phyloP scores from a whole-genome alignment of 2,113 vertebrate genomes.

The Acanthisitta chloris region DNA sequence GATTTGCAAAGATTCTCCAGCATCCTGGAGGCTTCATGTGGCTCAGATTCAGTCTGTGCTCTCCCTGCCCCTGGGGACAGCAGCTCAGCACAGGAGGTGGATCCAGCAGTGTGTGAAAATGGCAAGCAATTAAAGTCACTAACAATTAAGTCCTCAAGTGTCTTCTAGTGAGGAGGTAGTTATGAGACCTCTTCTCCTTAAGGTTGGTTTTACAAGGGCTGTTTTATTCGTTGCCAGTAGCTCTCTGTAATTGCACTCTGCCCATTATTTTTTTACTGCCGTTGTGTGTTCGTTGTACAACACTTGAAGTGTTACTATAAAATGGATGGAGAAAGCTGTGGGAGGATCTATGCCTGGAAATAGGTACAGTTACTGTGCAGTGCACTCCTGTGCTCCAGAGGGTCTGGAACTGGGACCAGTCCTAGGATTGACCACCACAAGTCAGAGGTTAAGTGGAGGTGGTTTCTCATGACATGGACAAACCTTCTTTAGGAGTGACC shows the following conservation, averaged over 20 bases:
- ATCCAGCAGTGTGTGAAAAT: background rate
- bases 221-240: background rate
- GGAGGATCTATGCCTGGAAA: background rate
- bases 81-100: background rate
- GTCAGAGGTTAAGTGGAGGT: rapidly evolving
- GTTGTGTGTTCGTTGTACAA: background rate
- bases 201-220: background rate
- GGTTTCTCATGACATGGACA: background rate
- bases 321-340: background rate
- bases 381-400: background rate
- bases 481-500: background rate
- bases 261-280: background rate
- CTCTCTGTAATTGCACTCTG: background rate
- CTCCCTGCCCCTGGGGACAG: background rate
- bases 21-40: background rate
- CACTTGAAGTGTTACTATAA: background rate
- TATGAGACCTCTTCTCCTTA: background rate
- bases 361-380: rapidly evolving
- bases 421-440: background rate
- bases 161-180: background rate
- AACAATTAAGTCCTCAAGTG: background rate
- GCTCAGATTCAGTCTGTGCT: background rate
- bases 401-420: background rate
- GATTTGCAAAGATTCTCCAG: background rate
- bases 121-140: background rate